A percentile compares a stretch with the other conserved stretches of the same genome.
Conservation (phyloP, 2,797 vertebrate genomes). For the Chanos chanos region DNA sequence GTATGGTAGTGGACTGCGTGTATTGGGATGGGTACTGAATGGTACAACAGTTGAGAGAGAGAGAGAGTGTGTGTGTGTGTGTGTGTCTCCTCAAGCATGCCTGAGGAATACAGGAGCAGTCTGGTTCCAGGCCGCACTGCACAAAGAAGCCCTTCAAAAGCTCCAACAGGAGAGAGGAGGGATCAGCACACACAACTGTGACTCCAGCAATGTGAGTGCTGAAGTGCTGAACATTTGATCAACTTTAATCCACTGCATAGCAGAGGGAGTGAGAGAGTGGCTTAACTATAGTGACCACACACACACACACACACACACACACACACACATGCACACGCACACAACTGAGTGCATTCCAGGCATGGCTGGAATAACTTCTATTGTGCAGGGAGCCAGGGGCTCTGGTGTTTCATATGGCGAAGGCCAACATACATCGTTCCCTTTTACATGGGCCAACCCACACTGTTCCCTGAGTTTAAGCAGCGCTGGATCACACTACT, state of each 20-base stretch:
- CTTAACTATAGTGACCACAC: conserved; percentile 1
- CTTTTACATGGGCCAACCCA: too few relatives aligned
- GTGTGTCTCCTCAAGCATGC: neutral
- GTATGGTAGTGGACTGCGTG: conserved; percentile 30
- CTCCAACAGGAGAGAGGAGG: neutral
- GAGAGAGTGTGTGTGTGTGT: conserved; percentile 1
- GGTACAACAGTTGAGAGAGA: conserved; percentile 39
- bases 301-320: conserved; percentile 9
- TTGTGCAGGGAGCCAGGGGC: conserved; percentile 22
- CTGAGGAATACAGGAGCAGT: conserved; percentile 22
- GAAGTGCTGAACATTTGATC: neutral
- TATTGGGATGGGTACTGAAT: conserved; percentile 36
- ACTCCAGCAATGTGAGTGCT: too few relatives aligned
- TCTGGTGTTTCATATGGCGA: neutral
- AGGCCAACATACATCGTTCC: too few relatives aligned
- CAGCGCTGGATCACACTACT: too few relatives aligned
- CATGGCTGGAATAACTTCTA: conserved; percentile 61
- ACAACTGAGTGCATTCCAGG: conserved; percentile 52
- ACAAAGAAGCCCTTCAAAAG: conserved; percentile 44
- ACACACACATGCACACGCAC: conserved; percentile 16
- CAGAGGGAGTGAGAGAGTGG: neutral
- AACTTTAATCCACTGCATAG: neutral
- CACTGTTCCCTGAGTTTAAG: too few relatives aligned
- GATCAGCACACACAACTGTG: conserved; percentile 23
- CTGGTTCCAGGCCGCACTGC: neutral